Evolutionary conservation across 2,797 vertebrate genomes (phyloP).

Genomic region (Argya squamiceps): DNA sequence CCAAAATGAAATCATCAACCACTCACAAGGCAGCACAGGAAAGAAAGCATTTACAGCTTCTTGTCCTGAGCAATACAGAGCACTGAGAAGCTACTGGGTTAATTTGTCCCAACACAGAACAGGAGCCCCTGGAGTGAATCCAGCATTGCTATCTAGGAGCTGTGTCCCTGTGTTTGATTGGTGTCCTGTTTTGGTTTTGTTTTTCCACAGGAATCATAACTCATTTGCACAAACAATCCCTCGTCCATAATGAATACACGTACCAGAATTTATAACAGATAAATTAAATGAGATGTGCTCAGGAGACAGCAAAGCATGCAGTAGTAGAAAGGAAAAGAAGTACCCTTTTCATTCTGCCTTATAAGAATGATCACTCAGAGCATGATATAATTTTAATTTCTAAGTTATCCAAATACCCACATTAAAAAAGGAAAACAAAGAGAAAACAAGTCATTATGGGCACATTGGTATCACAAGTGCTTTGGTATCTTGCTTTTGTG

Average conservation of each 20-base stretch:
- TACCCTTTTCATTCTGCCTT: conserved; percentile 14
- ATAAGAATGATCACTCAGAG: neutral
- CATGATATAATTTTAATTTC: neutral
- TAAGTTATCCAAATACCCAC: neutral
- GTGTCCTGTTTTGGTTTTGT: neutral
- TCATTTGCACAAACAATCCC: conserved; percentile 26
- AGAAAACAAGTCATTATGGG: neutral
- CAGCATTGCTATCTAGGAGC: neutral
- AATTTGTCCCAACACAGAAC: neutral
- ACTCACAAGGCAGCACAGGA: neutral
- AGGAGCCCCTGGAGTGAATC: neutral
- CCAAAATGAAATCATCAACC: neutral
- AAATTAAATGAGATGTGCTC: neutral
- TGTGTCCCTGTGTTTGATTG: neutral
- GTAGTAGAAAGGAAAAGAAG: neutral
- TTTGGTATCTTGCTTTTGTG: neutral
- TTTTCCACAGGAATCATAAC: conserved; percentile 17
- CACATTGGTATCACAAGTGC: neutral
- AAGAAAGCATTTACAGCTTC: neutral
- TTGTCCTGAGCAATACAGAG: neutral
- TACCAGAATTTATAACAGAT: conserved; percentile 18
- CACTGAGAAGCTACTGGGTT: neutral
- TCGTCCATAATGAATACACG: neutral
- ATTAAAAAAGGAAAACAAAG: neutral
- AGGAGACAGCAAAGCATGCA: neutral